Evolutionary conservation across 2,888 invertebrate species (phyloP).

Genomic region (Patella caerulea): DNA sequence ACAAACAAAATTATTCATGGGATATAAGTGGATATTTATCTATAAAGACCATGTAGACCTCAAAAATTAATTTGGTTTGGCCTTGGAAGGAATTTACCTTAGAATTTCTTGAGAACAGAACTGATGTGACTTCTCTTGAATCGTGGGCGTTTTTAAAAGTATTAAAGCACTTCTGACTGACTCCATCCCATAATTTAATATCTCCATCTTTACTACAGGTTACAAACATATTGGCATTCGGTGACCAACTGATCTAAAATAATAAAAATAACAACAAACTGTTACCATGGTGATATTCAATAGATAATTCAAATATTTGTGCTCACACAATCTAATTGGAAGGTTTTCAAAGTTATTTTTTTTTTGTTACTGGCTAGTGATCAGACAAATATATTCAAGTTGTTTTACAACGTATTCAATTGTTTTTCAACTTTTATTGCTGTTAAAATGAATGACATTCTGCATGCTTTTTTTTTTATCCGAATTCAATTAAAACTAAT

Average conservation of each 20-base stretch:
- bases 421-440: too few species aligned
- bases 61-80: too few species aligned
- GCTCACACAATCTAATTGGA: too few species aligned
- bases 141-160: conserved; percentile 95
- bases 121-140: conserved; percentile 93
- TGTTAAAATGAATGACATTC: too few species aligned
- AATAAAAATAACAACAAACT: background rate
- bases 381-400: too few species aligned
- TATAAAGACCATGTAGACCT: too few species aligned
- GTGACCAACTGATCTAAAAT: conserved; percentile 76
- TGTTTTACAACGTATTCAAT: too few species aligned
- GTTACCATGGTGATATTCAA: background rate
- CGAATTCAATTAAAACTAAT: too few species aligned
- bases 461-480: too few species aligned
- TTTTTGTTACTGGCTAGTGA: too few species aligned
- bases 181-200: conserved; percentile 97
- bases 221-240: conserved; percentile 83
- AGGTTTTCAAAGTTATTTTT: too few species aligned
- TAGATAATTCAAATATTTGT: background rate
- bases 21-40: background rate
- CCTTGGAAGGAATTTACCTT: conserved; percentile 78
- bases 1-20: background rate
- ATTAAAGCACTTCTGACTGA: conserved; percentile 92
- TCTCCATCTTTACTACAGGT: conserved; percentile 92
- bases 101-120: conserved; percentile 93